Base-by-base conservation (phyloP, 2,797 vertebrate species). In the Tolypeutes matacus region DNA sequence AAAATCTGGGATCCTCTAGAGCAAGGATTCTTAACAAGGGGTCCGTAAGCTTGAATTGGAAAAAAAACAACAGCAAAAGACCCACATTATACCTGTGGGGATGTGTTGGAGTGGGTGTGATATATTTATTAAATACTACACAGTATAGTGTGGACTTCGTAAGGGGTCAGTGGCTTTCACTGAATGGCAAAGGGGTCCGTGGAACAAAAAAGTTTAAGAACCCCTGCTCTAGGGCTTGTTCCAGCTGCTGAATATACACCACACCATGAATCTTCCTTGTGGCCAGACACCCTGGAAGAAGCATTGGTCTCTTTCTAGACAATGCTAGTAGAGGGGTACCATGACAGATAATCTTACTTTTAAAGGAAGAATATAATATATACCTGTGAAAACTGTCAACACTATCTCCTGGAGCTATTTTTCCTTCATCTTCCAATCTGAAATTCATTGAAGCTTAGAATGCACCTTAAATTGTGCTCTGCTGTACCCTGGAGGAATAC, bases 401-500 rank as follows among this genome's bases (percentile, higher is more conserved):
- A 34, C 21, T 39, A 23, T 49, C 92, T 42, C 78, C 53, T 86
- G 21, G 51, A 62, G 18, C 84, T 89, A 39, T 89, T 46, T 96
- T 53, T 85, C 49, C 42, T 94, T 42, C 20, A 8, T 76, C 46
- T 78, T 42, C 93, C 62, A 27, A 51, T 39, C 69, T 93, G 31
- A 94, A 86, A 77, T 92, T 87, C 84, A 89, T 92, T 84, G 75
- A 94, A 81, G 42, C 83, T 53, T 92, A 95, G 72, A 85, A 76
- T 81, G 42, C 56, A 53, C 92, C 86, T 95, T 94, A 88, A 97
- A 91, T 96, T 96, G 75, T 36, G 69, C 25, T 86, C 76, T 39
- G 92, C 42, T 13, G 0, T 94, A 86, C 39, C 70, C 89, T 49
- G 82, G 85, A 98, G 83, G 77, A 91, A 91, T 91, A 96, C 67